phyloP scores from a whole-genome alignment of 2,888 invertebrate genomes.

The Allolobophora icterica region DNA sequence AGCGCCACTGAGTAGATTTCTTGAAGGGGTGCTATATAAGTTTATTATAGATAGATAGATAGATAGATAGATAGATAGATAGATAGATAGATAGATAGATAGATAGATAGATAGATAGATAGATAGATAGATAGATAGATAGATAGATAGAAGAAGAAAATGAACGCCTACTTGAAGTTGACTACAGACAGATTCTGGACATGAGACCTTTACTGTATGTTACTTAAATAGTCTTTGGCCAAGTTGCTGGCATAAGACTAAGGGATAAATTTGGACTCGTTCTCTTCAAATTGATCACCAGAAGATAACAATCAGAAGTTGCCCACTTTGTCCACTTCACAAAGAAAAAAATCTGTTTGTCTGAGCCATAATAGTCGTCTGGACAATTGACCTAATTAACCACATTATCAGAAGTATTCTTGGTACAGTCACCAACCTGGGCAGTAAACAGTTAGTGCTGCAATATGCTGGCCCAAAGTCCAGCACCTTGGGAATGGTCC shows the following conservation, averaged over 20 bases:
- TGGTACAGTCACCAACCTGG: neutral
- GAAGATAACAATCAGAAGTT: neutral
- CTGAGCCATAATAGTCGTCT: neutral
- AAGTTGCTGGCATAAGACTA: neutral
- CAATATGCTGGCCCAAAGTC: neutral
- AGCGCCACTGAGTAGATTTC: no score
- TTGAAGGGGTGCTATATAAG: no score
- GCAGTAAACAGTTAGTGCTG: neutral
- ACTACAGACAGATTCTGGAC: no score
- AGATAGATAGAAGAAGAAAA: no score
- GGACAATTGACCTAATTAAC: slow-evolving; percentile 2
- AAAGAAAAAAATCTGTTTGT: neutral
- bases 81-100: no score
- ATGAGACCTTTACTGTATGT: neutral
- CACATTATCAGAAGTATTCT: neutral
- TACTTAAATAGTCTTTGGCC: no score
- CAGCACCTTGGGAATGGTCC: neutral
- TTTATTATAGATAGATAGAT: no score
- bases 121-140: no score
- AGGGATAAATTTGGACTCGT: no score
- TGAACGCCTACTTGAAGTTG: neutral
- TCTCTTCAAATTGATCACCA: no score
- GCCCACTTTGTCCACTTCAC: neutral
- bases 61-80: no score
- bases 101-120: no score